Percentiles rank a stretch among this genome's conserved stretches.
phyloP scores from a whole-genome alignment of 2,888 invertebrate genomes.

The Philonicus albiceps region DNA sequence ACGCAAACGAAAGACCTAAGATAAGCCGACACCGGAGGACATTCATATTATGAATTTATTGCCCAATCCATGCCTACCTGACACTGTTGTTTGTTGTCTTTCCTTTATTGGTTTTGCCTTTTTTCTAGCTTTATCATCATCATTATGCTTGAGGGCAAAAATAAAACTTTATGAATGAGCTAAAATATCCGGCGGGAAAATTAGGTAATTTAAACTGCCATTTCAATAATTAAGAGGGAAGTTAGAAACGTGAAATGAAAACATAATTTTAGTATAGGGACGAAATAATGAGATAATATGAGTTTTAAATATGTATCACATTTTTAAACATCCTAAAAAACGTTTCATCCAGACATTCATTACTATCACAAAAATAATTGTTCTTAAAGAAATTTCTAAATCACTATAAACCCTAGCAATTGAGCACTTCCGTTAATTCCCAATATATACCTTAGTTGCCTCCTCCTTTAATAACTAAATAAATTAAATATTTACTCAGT shows the following conservation, averaged over 20 bases:
- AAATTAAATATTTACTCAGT: too few species aligned
- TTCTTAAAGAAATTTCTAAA: too few species aligned
- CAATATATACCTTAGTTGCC: too few species aligned
- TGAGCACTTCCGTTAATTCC: too few species aligned
- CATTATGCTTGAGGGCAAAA: background rate
- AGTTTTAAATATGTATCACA: background rate
- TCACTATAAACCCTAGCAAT: too few species aligned
- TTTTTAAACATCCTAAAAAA: background rate
- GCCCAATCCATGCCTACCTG: slow-evolving; percentile 8
- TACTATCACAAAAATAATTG: too few species aligned
- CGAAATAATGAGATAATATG: background rate
- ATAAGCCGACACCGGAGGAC: background rate
- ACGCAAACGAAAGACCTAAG: background rate
- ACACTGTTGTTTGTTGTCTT: background rate
- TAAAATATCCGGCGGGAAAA: background rate
- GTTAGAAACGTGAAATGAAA: background rate
- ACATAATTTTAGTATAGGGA: background rate
- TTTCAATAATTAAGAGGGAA: background rate
- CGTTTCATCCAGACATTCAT: too few species aligned
- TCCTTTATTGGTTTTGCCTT: background rate
- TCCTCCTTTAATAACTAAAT: too few species aligned
- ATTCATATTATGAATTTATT: slow-evolving; percentile 39
- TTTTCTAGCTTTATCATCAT: background rate
- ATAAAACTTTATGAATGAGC: background rate
- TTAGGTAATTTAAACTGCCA: background rate